Percentiles rank a stretch among this genome's conserved stretches.
phyloP scores from a whole-genome alignment of 1,140 invertebrate species.

The Trachymyrmex septentrionalis region DNA sequence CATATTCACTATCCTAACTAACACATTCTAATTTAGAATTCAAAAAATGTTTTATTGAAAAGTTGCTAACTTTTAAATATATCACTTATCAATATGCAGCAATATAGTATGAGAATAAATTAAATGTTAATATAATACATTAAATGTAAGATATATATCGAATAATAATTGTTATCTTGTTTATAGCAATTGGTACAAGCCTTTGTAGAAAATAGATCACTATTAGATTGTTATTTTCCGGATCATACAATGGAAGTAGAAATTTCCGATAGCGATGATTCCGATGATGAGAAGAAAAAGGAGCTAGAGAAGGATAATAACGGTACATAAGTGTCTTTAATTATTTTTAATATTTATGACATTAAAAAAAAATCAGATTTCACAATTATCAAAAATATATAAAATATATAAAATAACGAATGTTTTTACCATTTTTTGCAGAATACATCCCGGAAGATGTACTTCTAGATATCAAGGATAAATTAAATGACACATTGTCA shows the following conservation, averaged over 20 bases:
- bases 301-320: conserved; percentile 45
- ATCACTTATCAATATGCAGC: too few relatives aligned
- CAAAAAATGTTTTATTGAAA: too few relatives aligned
- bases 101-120: conserved; percentile 7
- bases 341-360: not conserved
- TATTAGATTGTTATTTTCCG: conserved; percentile 86
- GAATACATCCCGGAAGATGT: conserved; percentile 80
- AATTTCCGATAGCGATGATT: conserved; percentile 87
- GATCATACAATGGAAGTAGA: conserved; percentile 87
- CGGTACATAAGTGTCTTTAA: conserved; percentile 47
- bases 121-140: conserved; percentile 18
- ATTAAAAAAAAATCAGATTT: not conserved
- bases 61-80: too few relatives aligned
- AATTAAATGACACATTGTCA: conserved; percentile 76
- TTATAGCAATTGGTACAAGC: conserved; percentile 83
- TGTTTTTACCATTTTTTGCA: conserved; percentile 47
- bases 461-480: conserved; percentile 76
- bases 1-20: too few relatives aligned
- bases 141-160: not conserved
- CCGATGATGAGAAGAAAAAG: conserved; percentile 83
- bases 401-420: conserved; percentile 4
- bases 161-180: conserved; percentile 31
- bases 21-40: too few relatives aligned
- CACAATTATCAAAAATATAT: conserved; percentile 1
- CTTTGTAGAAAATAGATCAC: conserved; percentile 81